Conservation (phyloP, 2,888 invertebrate genomes). For the Prenolepis imparis region DNA sequence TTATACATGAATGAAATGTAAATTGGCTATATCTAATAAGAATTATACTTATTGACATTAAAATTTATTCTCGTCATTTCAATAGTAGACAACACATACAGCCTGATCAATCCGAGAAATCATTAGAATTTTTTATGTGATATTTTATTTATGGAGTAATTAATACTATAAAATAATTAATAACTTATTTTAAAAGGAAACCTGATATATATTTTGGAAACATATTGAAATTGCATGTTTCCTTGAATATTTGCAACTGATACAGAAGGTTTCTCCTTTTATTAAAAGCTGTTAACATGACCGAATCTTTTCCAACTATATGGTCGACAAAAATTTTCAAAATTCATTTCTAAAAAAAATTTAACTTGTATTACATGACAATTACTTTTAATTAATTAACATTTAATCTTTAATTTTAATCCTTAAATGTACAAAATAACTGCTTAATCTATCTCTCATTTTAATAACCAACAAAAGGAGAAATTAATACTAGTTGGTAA, state of each 20-base stretch:
- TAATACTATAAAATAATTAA: too few species aligned
- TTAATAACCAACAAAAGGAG: conserved; percentile 12
- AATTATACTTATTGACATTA: not conserved
- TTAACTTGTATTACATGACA: not conserved
- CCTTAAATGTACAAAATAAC: not conserved
- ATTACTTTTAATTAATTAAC: not conserved
- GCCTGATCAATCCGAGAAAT: not conserved
- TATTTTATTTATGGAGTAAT: not conserved
- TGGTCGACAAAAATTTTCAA: not conserved
- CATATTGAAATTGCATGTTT: not conserved
- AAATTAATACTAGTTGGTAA: not conserved
- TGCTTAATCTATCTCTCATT: not conserved
- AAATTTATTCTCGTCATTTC: not conserved
- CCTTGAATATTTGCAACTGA: conserved; percentile 3
- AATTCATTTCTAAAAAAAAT: not conserved
- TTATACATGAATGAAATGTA: not conserved
- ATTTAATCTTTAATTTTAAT: not conserved
- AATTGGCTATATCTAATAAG: not conserved
- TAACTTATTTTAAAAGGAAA: not conserved
- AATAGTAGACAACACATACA: not conserved
- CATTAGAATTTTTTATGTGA: not conserved
- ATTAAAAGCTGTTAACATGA: conserved; percentile 19
- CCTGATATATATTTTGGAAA: not conserved
- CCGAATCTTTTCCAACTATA: not conserved
- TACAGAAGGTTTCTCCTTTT: not conserved